Base-by-base conservation (phyloP, 2,888 invertebrate species). In the Heliconius erato region DNA sequence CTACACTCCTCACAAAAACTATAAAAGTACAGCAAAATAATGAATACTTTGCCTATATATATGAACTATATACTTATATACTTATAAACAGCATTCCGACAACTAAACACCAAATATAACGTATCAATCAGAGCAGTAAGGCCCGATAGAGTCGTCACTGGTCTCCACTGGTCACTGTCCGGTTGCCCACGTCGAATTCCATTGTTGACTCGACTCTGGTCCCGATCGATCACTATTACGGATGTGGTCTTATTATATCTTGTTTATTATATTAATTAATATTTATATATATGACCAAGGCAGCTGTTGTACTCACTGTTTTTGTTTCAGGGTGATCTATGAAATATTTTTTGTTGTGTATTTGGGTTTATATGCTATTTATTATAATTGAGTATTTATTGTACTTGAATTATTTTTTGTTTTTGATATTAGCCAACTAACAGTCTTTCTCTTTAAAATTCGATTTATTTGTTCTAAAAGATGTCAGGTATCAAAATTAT, bases 171-270 rank as follows among this genome's bases (percentile, higher is more conserved):
- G 35, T 79, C 74, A 28, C 76, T 81, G 68, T 83, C 85, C 82
- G 83, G 79, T 84, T 84, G 84, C 86, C 87, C 86, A 86, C 87
- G 86, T 86, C 79, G 86, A 87, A 87, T 86, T 87, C 88, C 86
- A 85, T 85, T 84, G 85, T 85, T 84, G 74, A 78, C 85, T 83
- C 71, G 81, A 78, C 54, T 54, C 54, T 54, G 23, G 82, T 79
- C 87, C 88, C 92, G 88, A 95, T 95, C 95, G 91, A 95, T 95
- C 95, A 95, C 91, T 92, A 92, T 94, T 94, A 92, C 95, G 94
- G 94, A 94, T 94, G 92, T 94, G 86, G 92, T 90, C 89, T 91
- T 92, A 93, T n/a, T 44, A 3, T 91, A 93, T 92, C 92, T 91
- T 93, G 92, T 93, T 93, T 93, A 93, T 92, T 84, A 91, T 91